These are phyloP conservation scores for Microcebus murinus DNA, from an alignment of 2,113 vertebrate genomes.

Conservation along the genomic window DNA sequence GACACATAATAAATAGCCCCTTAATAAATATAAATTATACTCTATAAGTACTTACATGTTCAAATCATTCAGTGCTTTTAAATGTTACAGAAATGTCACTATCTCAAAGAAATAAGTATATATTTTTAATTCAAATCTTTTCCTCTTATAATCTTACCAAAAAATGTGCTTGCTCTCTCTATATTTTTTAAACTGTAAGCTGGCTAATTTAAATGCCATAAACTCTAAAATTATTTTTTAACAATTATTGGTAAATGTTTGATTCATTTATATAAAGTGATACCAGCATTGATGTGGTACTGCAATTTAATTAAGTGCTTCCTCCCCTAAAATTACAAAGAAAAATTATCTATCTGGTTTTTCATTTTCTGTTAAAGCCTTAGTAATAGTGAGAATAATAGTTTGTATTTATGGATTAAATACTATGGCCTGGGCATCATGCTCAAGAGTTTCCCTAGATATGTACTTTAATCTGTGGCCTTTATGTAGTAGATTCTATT, in stretches of 20 bases:
- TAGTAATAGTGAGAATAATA: background rate
- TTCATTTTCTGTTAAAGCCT: background rate
- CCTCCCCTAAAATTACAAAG: background rate
- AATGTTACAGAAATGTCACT: background rate
- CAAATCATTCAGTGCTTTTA: background rate
- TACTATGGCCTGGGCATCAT: background rate
- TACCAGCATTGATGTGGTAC: background rate
- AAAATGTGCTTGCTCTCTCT: background rate
- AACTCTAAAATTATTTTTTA: background rate
- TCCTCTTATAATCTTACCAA: background rate
- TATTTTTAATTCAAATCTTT: background rate
- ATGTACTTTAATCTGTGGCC: background rate
- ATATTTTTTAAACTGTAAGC: background rate
- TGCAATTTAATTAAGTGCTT: background rate
- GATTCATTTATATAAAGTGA: background rate
- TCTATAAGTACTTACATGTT: background rate
- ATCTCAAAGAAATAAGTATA: background rate
- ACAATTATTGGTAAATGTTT: slow-evolving; percentile 4
- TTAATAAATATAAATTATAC: background rate
- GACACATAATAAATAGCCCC: background rate
- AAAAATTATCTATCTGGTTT: background rate
- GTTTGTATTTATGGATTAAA: background rate
- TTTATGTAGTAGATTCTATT: background rate
- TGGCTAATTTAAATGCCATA: background rate
- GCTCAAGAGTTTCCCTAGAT: background rate